A percentile compares a stretch with the other conserved stretches of the same genome.
Conservation (phyloP, 2,113 vertebrate species). For the Acanthisitta chloris region DNA sequence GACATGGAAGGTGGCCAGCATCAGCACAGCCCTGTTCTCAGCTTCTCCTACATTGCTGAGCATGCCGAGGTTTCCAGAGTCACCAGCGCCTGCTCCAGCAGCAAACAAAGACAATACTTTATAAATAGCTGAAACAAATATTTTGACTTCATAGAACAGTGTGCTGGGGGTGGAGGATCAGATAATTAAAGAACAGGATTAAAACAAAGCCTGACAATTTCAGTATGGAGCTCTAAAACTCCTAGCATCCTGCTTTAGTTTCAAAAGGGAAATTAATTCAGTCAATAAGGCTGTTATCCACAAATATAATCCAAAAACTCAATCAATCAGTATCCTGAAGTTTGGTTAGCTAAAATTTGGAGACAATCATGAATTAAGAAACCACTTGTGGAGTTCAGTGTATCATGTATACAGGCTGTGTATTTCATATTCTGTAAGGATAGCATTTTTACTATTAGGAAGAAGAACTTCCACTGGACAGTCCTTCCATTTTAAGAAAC, state of each 20-base stretch:
- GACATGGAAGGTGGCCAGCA: not conserved
- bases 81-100: not conserved
- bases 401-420: not conserved
- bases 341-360: not conserved
- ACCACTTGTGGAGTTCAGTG: not conserved
- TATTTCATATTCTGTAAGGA: not conserved
- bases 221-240: not conserved
- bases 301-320: not conserved
- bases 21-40: not conserved
- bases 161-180: not conserved
- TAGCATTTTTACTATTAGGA: not conserved
- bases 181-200: not conserved
- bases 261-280: not conserved
- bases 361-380: not conserved
- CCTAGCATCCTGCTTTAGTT: not conserved
- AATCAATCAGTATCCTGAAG: not conserved
- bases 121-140: not conserved
- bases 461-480: not conserved
- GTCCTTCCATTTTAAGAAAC: not conserved
- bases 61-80: fast-evolving
- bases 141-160: not conserved
- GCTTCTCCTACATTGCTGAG: not conserved
- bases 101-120: not conserved
- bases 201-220: not conserved
- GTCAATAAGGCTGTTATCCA: not conserved